Evolutionary conservation across 2,113 vertebrate genomes (phyloP), one percentile per base, ranked within the genome.

Genomic region (Alligator sinensis): DNA sequence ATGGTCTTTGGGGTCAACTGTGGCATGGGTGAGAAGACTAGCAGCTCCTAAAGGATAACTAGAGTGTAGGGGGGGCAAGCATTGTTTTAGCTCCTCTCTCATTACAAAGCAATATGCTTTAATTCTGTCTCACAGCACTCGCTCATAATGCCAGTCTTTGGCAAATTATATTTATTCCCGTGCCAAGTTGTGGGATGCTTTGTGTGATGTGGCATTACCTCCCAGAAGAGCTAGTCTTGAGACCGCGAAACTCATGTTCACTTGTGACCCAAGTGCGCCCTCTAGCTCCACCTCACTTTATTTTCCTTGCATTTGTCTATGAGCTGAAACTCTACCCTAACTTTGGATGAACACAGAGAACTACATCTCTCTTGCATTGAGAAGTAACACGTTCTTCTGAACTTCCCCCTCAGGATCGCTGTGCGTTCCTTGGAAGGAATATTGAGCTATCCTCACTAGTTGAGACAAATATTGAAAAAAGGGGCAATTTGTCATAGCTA

Each of bases 51-150:
- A 27, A 54, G 61, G 34, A 3, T 25, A 7, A 61, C 34, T 1
- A 1, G 34, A 10, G 24, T 17, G 1, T 4, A 5, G 78, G 16
- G n/a, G 30, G 30, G 17, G 64, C 64, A 68, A 30, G 9, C 8
- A 68, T 68, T 68, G 8, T n/a, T 10, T 17, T 30, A 68, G 16
- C 30, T 68, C 19, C n/a, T 30, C n/a, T 68, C 61, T 2, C n/a
- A 4, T 12, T 28, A 47, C 64, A 30, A 61, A 58, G 72, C 54
- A 0, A 1, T 0, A 17, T 10, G 1, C 5, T 34, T 21, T 30
- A 2, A 14, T 25, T 9, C 0, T 4, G 24, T 18, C 0, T n/a
- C 66, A 8, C 15, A 21, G 8, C 75, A 80, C 27, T 61, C 5
- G 57, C 61, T 72, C 2, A 9, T 1, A 6, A 83, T 30, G 19